phyloP scores from a whole-genome alignment of 2,888 invertebrate genomes.

The Tetrapedia diversipes region DNA sequence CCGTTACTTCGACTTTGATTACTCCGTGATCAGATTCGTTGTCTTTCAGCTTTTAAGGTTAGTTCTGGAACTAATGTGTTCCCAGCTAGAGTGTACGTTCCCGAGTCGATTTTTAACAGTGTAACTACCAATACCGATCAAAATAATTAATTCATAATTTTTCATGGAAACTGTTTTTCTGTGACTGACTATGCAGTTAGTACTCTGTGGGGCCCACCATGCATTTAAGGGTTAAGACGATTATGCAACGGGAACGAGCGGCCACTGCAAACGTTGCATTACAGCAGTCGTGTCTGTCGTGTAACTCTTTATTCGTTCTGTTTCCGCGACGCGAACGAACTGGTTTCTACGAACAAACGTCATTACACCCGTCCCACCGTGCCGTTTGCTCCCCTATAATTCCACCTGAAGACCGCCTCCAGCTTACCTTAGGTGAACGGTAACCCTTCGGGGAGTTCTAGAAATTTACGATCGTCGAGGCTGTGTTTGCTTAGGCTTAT shows the following conservation, averaged over 20 bases:
- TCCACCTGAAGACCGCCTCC: slow-evolving; percentile 26
- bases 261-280: not conserved
- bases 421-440: slow-evolving; percentile 12
- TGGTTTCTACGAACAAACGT: slow-evolving; percentile 34
- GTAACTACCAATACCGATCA: no score
- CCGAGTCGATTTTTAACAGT: no score
- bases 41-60: no score
- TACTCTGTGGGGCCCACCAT: no score
- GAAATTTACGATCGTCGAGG: slow-evolving; percentile 41
- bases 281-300: slow-evolving; percentile 3
- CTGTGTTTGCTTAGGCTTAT: slow-evolving; percentile 14
- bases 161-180: no score
- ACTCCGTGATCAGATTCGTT: no score
- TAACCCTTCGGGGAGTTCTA: slow-evolving; percentile 35
- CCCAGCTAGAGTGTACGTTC: no score
- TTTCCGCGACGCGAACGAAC: slow-evolving; percentile 41
- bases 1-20: no score
- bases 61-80: no score
- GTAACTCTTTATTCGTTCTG: slow-evolving; percentile 25
- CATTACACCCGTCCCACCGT: slow-evolving; percentile 29
- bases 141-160: no score
- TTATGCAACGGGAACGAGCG: slow-evolving; percentile 38
- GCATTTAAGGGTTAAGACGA: no score
- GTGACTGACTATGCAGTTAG: no score
- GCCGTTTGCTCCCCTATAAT: slow-evolving; percentile 24